Base-by-base conservation (phyloP, 2,113 vertebrate species). In the Melanocharis versteri region DNA sequence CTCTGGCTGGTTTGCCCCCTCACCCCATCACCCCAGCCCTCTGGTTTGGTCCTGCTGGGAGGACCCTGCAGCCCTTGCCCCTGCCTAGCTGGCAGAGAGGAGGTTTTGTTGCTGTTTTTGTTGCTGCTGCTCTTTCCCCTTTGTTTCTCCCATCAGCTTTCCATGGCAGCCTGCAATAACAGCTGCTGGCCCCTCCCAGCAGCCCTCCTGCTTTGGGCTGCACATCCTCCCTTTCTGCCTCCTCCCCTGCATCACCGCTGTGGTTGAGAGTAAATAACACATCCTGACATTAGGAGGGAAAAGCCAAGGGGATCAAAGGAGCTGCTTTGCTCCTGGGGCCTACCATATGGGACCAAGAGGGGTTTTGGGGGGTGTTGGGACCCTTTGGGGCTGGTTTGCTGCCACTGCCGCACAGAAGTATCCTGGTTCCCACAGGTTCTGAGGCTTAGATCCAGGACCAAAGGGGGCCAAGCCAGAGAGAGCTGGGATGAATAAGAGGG, bases 341-440 rank as follows among this genome's bases (percentile, higher is more conserved):
- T 56, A 5, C 27, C 23, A 3, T 15, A 56, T 15, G 20, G 40
- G 37, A 31, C 31, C 20, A 37, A 7, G 47, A 40, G 8, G 7
- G 15, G 7, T 7, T 10, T 21, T 7, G 1, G 23, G 16, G 6
- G 2, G 4, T 24, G 6, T 5, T 45, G 23, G 4, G 2, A 62
- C 3, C 11, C 47, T 50, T 66, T n/a, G 11, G 28, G 31, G 56
- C 35, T 88, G 60, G 13, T 28, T 81, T 3, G 1, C 37, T 93
- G 64, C 44, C 72, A 48, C 12, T 6, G 16, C 44, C 39, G 33
- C 3, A 4, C 35, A 65, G 35, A 42, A 54, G 4, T 80, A 39
- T 39, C 57, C 19, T 3, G 0, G n/a, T 58, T 31, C 33, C 21
- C 11, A 14, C 6, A 28, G 11, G 10, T 51, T 51, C 21, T 21